A percentile compares a stretch with the other conserved stretches of the same genome.
These are phyloP conservation scores for Pentalonia nigronervosa DNA, from an alignment of 1,140 invertebrate species.

Conservation along the genomic window DNA sequence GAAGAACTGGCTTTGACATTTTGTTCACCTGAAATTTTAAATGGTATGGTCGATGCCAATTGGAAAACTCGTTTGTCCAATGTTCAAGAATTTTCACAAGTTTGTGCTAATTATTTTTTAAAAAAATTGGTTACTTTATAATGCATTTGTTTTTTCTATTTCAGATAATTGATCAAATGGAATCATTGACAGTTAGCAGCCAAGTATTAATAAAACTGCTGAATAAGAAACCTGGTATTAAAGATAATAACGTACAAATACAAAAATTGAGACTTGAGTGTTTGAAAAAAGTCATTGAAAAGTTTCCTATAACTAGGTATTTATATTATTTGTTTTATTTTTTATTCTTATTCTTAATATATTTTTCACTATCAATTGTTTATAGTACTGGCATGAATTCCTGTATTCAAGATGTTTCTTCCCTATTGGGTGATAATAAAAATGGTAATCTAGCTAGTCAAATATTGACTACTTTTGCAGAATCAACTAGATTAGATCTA, in stretches of 20 bases:
- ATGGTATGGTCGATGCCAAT: slow-evolving; percentile 77
- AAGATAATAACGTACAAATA: slow-evolving; percentile 93
- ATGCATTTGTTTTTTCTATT: slow-evolving; percentile 55
- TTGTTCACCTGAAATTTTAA: slow-evolving; percentile 71
- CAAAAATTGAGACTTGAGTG: slow-evolving; percentile 84
- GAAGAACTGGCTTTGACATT: slow-evolving; percentile 73
- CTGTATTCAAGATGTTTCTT: slow-evolving; percentile 80
- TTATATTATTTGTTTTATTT: slow-evolving; percentile 59
- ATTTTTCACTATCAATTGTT: neutral
- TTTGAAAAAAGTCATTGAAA: slow-evolving; percentile 79
- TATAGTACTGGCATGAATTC: slow-evolving; percentile 76
- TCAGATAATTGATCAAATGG: slow-evolving; percentile 70
- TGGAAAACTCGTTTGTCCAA: slow-evolving; percentile 87
- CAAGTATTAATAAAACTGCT: slow-evolving; percentile 80
- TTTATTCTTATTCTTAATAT: neutral
- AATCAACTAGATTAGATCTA: slow-evolving; percentile 79
- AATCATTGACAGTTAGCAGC: slow-evolving; percentile 72
- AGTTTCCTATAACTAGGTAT: slow-evolving; percentile 75
- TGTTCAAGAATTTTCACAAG: slow-evolving; percentile 75
- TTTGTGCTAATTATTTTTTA: slow-evolving; percentile 60
- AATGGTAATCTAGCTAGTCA: slow-evolving; percentile 76
- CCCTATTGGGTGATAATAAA: slow-evolving; percentile 86
- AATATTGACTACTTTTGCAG: slow-evolving; percentile 77
- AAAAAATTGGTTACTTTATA: neutral
- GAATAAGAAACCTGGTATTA: slow-evolving; percentile 87